Conservation (phyloP, 2,888 invertebrate genomes). For the Drosophila testacea region DNA sequence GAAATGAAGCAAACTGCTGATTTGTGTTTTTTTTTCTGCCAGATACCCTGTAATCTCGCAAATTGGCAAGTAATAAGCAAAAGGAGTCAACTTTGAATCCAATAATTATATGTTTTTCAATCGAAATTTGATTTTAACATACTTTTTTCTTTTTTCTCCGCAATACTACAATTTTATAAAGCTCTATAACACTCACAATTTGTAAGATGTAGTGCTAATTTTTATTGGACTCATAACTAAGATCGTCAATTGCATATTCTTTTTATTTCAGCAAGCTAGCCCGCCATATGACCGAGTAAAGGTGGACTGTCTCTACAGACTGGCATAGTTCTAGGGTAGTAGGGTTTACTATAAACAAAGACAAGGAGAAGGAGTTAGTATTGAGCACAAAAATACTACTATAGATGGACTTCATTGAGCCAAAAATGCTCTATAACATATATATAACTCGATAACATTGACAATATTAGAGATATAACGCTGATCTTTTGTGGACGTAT, state of each 20-base stretch:
- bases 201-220: neutral
- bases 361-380: too few species aligned
- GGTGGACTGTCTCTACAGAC: neutral
- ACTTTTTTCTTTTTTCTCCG: too few species aligned
- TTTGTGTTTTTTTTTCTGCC: constrained; percentile 17
- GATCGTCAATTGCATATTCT: neutral
- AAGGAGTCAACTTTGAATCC: neutral
- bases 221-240: neutral
- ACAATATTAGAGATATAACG: neutral
- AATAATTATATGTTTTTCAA: too few species aligned
- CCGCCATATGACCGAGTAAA: neutral
- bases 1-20: constrained; percentile 54
- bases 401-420: too few species aligned
- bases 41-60: constrained; percentile 11
- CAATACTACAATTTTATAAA: neutral
- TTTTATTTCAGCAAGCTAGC: neutral
- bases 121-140: too few species aligned
- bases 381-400: too few species aligned
- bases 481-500: neutral
- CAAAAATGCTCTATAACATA: too few species aligned
- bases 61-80: neutral
- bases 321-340: too few species aligned
- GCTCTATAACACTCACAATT: neutral
- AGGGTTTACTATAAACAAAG: too few species aligned
- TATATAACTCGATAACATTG: neutral